Percentiles rank a stretch among this genome's conserved stretches.
Conservation (phyloP, 2,797 vertebrate genomes). For the Yasuhikotakia modesta region DNA sequence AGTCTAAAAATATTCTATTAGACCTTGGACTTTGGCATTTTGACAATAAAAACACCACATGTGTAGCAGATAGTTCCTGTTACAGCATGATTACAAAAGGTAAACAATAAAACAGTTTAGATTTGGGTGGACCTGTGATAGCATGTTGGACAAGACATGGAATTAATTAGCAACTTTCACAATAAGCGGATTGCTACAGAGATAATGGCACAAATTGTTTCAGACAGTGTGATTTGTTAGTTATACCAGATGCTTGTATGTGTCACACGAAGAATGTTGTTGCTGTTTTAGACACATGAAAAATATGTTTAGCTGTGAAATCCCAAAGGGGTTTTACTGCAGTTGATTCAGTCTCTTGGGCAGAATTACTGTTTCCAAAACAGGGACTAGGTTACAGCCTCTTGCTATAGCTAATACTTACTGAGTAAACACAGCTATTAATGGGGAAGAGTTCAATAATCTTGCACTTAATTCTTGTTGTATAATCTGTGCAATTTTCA, state of each 20-base stretch:
- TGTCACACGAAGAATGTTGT: background rate
- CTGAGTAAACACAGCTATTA: background rate
- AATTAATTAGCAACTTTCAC: background rate
- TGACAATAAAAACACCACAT: background rate
- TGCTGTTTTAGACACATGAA: slow-evolving; percentile 4
- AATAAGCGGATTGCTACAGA: background rate
- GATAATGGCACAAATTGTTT: background rate
- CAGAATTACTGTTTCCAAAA: slow-evolving; percentile 42
- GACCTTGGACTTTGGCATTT: slow-evolving; percentile 19
- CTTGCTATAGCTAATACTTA: slow-evolving; percentile 23
- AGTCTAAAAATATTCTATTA: slow-evolving; percentile 6
- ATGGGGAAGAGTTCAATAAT: background rate
- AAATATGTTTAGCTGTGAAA: slow-evolving; percentile 30
- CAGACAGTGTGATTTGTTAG: background rate
- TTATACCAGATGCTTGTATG: background rate
- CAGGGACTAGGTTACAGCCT: slow-evolving; percentile 27
- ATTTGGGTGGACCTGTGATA: background rate
- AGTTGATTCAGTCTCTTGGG: slow-evolving; percentile 38
- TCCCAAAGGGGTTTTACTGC: slow-evolving; percentile 25
- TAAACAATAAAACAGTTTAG: background rate
- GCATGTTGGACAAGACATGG: background rate
- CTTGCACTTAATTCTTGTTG: background rate
- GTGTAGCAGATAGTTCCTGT: background rate
- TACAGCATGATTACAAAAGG: background rate
- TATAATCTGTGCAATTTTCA: background rate